Base-by-base conservation (phyloP, 2,113 vertebrate genomes). In the Melierax canorus region DNA sequence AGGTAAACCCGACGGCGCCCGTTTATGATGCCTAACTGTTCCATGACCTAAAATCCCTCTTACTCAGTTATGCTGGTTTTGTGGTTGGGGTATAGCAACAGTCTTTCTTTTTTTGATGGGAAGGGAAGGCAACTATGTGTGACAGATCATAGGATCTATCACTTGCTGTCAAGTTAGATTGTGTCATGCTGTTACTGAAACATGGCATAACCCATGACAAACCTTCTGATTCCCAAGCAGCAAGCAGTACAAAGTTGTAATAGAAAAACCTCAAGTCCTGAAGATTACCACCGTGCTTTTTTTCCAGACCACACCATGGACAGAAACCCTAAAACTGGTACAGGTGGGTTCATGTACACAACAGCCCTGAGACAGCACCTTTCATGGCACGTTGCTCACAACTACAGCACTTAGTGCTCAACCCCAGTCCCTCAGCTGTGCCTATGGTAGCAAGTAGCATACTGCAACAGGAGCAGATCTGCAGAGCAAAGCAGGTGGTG, bases 371-470 rank as follows among this genome's bases (percentile, higher is more conserved):
- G 26, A 55, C 10, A 76, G 22, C 29, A 41, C 17, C 15, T 38
- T 72, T 38, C 80, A 41, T 1, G 4, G 34, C 18, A 66, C 8
- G 17, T 1, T 29, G 30, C 30, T 39, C 6, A 0, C 19, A 78
- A 22, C 6, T 11, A 32, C 21, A 76, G 63, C 53, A 60, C 12
- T 38, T 1, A 11, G 15, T 22, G 10, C 29, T 53, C 56, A 67
- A 24, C 9, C 12, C 46, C 36, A 14, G 55, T 18, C 30, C 19
- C 27, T 41, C 39, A 38, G 53, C 26, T 84, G 14, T 30, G n/a
- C 15, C 36, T 32, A 9, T 3, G 2, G 30, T 1, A 56, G 18
- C 18, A 29, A 46, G 48, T 0, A 50, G 30, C 4, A 10, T 7
- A 34, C 18, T 48, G 21, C 15, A 79, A 32, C 20, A 86, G 21